A percentile compares a stretch with the other conserved stretches of the same genome.
phyloP scores from a whole-genome alignment of 1,140 invertebrate species.

The Rhopalosiphum padi region DNA sequence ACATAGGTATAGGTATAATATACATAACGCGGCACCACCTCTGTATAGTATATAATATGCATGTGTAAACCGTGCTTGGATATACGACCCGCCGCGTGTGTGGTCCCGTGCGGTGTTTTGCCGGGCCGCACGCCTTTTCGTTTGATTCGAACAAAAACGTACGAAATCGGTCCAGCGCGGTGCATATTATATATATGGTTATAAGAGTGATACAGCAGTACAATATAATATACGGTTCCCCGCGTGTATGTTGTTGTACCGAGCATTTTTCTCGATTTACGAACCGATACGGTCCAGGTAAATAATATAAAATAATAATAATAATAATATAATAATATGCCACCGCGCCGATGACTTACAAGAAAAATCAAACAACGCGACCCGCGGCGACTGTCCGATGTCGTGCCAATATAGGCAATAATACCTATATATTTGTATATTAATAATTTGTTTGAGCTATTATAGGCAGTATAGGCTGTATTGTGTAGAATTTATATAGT shows the following conservation, averaged over 20 bases:
- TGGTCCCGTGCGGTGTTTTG: conserved; percentile 22
- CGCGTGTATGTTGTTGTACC: neutral
- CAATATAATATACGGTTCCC: neutral
- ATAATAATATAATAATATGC: neutral
- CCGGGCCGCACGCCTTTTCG: conserved; percentile 14
- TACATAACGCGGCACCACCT: neutral
- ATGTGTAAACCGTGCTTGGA: neutral
- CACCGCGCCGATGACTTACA: neutral
- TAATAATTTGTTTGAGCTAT: neutral
- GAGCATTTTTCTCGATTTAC: neutral
- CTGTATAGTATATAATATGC: neutral
- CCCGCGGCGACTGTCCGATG: neutral
- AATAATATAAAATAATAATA: neutral
- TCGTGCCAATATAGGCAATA: neutral
- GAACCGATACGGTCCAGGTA: neutral
- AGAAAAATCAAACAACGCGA: neutral
- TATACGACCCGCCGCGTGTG: conserved; percentile 11
- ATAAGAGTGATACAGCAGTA: too few species aligned
- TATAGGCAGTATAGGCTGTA: neutral
- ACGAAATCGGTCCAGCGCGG: neutral
- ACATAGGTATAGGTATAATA: neutral
- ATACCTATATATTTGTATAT: neutral
- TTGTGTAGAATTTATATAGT: neutral
- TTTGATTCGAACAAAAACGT: conserved; percentile 7
- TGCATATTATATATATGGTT: neutral